These are phyloP conservation scores for Siderastrea radians DNA, from an alignment of 92 coral and sea anemone species.

Conservation along the genomic window DNA sequence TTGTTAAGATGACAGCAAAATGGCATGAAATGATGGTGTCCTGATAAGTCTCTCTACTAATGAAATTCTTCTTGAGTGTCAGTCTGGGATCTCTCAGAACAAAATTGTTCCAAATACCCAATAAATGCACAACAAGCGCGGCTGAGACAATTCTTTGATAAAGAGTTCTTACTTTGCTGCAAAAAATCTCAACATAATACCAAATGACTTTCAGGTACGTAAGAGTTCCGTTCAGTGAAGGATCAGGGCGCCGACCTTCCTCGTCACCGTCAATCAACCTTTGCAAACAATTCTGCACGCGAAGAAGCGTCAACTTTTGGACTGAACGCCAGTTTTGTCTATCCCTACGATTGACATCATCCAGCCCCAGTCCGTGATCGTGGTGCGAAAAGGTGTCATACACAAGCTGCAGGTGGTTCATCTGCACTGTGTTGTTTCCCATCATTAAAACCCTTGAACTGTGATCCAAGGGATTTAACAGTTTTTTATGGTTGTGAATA, in stretches of 20 bases:
- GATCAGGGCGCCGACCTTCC: constrained; percentile 30
- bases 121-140: constrained; percentile 29
- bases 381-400: constrained; percentile 22
- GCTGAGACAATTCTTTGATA: constrained; percentile 31
- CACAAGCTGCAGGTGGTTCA: constrained; percentile 61
- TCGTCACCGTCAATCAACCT: constrained; percentile 44
- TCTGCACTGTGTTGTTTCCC: constrained; percentile 33
- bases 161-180: constrained; percentile 33
- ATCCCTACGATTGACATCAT: constrained; percentile 37
- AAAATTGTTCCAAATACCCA: constrained; percentile 29
- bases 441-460: constrained; percentile 16
- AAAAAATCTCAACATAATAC: constrained; percentile 64
- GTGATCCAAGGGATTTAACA: constrained; percentile 56
- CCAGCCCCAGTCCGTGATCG: constrained; percentile 40
- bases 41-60: constrained; percentile 31
- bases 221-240: constrained; percentile 43
- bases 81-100: constrained; percentile 7
- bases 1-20: constrained; percentile 58
- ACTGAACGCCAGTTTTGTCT: constrained; percentile 63
- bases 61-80: constrained; percentile 39
- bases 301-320: constrained; percentile 44
- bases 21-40: constrained; percentile 66
- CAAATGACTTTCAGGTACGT: constrained; percentile 45
- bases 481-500: constrained; percentile 68
- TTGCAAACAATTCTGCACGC: constrained; percentile 35